These are phyloP conservation scores for Muricea muricata DNA, from an alignment of 92 coral and sea anemone genomes.

Conservation along the genomic window DNA sequence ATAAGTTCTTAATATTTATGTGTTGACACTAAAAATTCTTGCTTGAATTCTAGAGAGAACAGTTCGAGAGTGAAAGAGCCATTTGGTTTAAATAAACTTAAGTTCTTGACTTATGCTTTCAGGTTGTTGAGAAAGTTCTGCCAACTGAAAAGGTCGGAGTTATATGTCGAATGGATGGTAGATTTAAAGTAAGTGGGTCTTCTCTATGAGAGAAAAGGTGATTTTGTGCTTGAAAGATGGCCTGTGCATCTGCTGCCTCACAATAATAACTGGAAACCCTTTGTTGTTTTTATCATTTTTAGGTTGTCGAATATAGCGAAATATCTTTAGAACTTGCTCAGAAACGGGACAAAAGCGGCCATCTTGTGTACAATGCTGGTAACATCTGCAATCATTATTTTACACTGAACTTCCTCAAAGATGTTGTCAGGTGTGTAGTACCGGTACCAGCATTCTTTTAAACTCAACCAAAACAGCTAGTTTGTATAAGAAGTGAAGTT, in stretches of 20 bases:
- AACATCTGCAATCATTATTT: conserved; percentile 93
- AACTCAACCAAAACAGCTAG: too few species aligned
- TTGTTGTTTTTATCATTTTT: not conserved
- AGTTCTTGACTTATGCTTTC: not conserved
- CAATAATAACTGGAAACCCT: not conserved
- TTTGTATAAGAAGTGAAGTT: too few species aligned
- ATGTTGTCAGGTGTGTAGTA: conserved; percentile 73
- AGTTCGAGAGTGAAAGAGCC: not conserved
- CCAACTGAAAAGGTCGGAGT: conserved; percentile 92
- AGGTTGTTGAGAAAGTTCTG: conserved; percentile 85
- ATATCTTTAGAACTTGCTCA: conserved; percentile 78
- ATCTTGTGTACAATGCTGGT: conserved; percentile 86
- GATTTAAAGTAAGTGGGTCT: conserved; percentile 82
- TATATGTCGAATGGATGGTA: conserved; percentile 83
- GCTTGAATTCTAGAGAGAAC: not conserved
- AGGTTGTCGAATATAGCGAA: conserved; percentile 99
- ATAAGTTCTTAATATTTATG: too few species aligned
- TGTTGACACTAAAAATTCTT: too few species aligned
- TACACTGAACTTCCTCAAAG: conserved; percentile 74
- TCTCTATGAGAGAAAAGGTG: too few species aligned
- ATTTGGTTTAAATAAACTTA: not conserved
- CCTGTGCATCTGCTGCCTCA: too few species aligned
- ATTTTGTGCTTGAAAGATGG: too few species aligned
- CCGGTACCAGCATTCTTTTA: conserved; percentile 5
- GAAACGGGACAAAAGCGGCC: conserved; percentile 80